These are phyloP conservation scores for Bos taurus DNA, from an alignment of 2,113 vertebrate species.

Conservation along the genomic window ARS-UCD2.0 NC_037337.1:58534501-58535000, in stretches of 20 bases:
- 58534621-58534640: not conserved
- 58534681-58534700: not conserved
- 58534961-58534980: not conserved
- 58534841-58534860: not conserved
- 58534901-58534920: not conserved
- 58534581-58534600: not conserved
- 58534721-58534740: conserved; percentile 1
- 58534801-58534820: not conserved
- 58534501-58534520: not conserved
- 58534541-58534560: not conserved
- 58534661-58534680: not conserved
- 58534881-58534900: not conserved
- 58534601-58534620: not conserved
- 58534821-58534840: not conserved
- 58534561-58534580: not conserved
- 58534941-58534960: not conserved
- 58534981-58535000: not conserved
- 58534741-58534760: not conserved
- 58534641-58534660: not conserved
- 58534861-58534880: not conserved
- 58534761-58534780: not conserved
- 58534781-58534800: not conserved
- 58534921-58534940: not conserved
- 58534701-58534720: not conserved
- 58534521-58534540: not conserved